Evolutionary conservation across 2,888 invertebrate species (phyloP), one percentile per base, ranked within the genome.

Genomic region (Mimumesa dahlbomi): DNA sequence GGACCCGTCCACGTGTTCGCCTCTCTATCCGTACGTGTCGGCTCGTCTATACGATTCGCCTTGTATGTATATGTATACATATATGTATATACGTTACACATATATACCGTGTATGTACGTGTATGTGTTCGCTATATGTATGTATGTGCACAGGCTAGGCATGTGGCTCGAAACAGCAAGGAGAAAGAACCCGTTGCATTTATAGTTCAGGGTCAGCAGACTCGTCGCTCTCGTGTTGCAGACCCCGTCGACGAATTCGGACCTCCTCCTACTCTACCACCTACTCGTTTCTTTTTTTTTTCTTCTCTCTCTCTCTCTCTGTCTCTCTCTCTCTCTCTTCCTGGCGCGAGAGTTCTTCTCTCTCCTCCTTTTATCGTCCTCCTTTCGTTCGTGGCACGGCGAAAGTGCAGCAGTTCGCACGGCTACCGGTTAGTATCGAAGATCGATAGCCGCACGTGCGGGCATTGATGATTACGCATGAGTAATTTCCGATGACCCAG

Each of bases 201-300:
- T 85, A 83, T 84, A 84, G 84, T 85, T 85, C 85, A 85, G 84
- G 84, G 85, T 85, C 85, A 80, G 75, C 75, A 79, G 74, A 84
- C 77, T 84, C 45, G 49, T 49, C 50, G 34, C 50, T 52, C 61
- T 45, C 65, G 46, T 31, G 42, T 46, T 38, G 34, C 54, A 53
- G 52, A n/a, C 57, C 31, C 48, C 43, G 31, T 19, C 43, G 52
- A 66, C 56, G 57, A 67, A 69, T 67, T 73, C 57, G 66, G 42
- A 13, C 29, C 43, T 43, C 58, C 42, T 25, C 31, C 63, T 45
- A 29, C 31, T 22, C 29, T 14, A 11, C 29, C 13, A 11, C 7
- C 14, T 40, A 2, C 25, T 16, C 14, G 2, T 6, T 48, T 14
- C 16, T 38, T 22, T 34, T 16, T 40, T 40, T 13, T 7, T 7